Conservation (phyloP, 2,113 vertebrate genomes). For the Butorides virescens region DNA sequence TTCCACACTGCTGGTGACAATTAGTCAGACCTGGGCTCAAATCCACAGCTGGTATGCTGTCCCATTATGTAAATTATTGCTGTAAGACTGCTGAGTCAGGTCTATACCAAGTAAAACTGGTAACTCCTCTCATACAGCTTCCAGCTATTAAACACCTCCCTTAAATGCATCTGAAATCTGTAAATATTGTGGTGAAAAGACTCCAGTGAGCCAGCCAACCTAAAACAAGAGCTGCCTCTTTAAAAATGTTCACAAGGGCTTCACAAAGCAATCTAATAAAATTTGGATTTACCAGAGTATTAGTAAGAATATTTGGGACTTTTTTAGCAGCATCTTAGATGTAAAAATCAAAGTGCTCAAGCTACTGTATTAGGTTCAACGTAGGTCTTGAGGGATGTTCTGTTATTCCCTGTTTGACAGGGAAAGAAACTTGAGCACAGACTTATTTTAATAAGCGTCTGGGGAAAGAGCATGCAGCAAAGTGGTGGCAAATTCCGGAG, state of each 20-base stretch:
- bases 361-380: background rate
- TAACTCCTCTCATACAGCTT: background rate
- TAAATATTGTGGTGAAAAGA: background rate
- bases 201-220: background rate
- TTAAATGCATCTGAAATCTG: background rate
- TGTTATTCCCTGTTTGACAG: background rate
- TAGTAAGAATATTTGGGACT: background rate
- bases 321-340: background rate
- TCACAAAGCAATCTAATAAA: background rate
- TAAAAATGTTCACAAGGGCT: background rate
- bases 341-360: background rate
- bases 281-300: background rate
- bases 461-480: background rate
- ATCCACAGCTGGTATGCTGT: background rate
- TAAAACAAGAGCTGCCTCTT: background rate
- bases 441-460: background rate
- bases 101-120: conserved; percentile 31
- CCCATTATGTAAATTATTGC: background rate
- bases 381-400: background rate
- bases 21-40: background rate
- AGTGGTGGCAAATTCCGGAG: background rate
- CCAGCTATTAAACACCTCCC: background rate
- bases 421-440: background rate
- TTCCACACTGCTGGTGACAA: background rate
- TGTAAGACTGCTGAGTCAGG: background rate